Percentiles rank a stretch among this genome's conserved stretches.
These are phyloP conservation scores for Tenebrio molitor DNA, from an alignment of 1,140 invertebrate species.

Conservation along the genomic window DNA sequence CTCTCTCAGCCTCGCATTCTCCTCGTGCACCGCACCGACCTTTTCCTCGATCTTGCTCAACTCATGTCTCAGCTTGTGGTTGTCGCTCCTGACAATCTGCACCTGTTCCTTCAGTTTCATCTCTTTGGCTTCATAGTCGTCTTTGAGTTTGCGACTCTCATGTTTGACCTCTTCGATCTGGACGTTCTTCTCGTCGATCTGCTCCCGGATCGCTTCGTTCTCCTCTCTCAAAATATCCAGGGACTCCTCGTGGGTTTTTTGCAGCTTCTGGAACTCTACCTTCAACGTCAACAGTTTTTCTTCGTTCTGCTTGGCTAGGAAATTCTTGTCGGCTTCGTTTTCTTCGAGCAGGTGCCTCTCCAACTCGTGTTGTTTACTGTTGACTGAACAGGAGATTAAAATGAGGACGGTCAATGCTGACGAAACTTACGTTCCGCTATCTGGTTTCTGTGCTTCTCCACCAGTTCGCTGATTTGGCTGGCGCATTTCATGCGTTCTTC, in stretches of 20 bases:
- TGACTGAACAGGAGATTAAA: conserved; percentile 61
- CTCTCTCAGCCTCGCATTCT: conserved; percentile 62
- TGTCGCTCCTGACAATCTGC: background rate
- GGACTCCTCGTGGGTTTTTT: conserved; percentile 61
- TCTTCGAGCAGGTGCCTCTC: conserved; percentile 54
- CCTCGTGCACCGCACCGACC: conserved; percentile 56
- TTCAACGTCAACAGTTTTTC: conserved; percentile 59
- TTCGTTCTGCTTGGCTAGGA: conserved; percentile 58
- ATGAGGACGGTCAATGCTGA: no score
- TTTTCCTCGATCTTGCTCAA: conserved; percentile 49
- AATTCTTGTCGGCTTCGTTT: conserved; percentile 53
- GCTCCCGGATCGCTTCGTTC: conserved; percentile 63
- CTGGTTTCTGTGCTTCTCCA: conserved; percentile 61
- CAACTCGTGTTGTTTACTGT: conserved; percentile 57
- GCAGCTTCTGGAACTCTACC: conserved; percentile 61
- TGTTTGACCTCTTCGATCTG: conserved; percentile 60
- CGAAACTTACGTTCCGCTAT: conserved; percentile 62
- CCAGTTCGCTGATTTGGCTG: conserved; percentile 57
- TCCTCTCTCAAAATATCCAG: conserved; percentile 64
- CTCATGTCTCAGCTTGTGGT: conserved; percentile 12
- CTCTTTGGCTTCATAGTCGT: conserved; percentile 66
- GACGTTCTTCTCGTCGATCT: conserved; percentile 64
- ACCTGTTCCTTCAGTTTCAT: conserved; percentile 52
- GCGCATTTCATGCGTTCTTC: conserved; percentile 59
- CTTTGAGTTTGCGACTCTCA: conserved; percentile 63